Base-by-base conservation (phyloP, 2,113 vertebrate species). In the Corythoichthys intestinalis region DNA sequence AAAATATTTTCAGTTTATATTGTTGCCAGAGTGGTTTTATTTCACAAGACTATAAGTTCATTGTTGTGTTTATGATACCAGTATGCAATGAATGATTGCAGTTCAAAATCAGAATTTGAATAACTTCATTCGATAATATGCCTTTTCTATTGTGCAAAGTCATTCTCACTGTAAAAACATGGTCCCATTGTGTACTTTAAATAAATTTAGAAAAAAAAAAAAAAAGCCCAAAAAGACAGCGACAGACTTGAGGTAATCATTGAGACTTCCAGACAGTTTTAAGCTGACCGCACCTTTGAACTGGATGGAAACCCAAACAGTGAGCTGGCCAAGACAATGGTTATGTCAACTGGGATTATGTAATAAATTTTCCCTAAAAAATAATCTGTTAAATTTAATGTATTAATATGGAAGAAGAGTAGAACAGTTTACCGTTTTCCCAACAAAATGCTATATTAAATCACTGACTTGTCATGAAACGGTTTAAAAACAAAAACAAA, bases 261-360 rank as follows among this genome's bases (percentile, higher is more conserved):
- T 78, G 67, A 28, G 69, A 73, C 76, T 73, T 81, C 74, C 84
- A 85, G 85, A 85, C 84, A 84, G 78, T 83, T 86, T 84, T 87
- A 80, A 83, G 76, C 69, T 48, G 85, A 77, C 83, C 73, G 60
- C 80, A 58, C 84, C 86, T 82, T 82, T 86, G 68, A 73, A 82
- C 74, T 65, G 46, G 49, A 78, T 76, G 83, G 87, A 90, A 90
- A 90, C 87, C 85, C 78, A 90, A 88, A 87, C 82, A 88, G 37
- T 73, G 65, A 57, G 64, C 65, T 60, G 47, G 71, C 72, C 68
- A 72, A 71, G 67, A 66, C 71, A 73, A 46, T 47, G 44, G 41
- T 47, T 34, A 39, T 64, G 72, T 85, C 82, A 83, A 73, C 76
- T 77, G 70, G 59, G 64, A 72, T 71, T 72, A 65, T 46, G 0